Conservation (phyloP, 2,113 vertebrate genomes). For the Hippocampus barbouri region DNA sequence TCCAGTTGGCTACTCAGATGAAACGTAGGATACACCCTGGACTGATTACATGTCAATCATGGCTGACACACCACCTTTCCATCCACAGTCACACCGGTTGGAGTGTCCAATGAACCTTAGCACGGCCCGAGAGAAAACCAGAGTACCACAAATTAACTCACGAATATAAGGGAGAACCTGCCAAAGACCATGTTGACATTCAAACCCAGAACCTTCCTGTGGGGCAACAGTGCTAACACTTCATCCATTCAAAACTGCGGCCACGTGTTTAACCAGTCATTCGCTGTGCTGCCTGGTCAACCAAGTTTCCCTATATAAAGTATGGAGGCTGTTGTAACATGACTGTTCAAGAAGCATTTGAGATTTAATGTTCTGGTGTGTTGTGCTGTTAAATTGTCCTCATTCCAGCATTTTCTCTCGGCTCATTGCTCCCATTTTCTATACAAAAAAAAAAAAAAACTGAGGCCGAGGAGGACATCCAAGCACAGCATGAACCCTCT, state of each 20-base stretch:
- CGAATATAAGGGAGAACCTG: too few species aligned
- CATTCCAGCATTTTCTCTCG: slow-evolving; percentile 3
- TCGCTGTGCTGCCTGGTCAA: not conserved
- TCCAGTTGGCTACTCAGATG: too few species aligned
- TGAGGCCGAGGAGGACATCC: slow-evolving; percentile 22
- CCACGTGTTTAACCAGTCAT: not conserved
- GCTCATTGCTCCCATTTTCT: slow-evolving; percentile 17
- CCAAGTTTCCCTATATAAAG: not conserved
- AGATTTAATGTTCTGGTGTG: slow-evolving; percentile 1
- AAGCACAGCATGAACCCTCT: slow-evolving; percentile 14
- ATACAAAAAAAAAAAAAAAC: not conserved
- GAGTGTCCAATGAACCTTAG: too few species aligned
- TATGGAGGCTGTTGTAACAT: not conserved
- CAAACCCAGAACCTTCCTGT: not conserved
- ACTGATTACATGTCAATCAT: too few species aligned
- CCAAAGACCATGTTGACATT: too few species aligned
- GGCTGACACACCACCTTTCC: too few species aligned
- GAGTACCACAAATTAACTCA: too few species aligned
- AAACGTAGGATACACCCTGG: too few species aligned
- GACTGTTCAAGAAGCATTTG: not conserved
- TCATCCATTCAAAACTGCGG: not conserved
- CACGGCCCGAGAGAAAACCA: too few species aligned
- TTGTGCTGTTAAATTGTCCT: not conserved
- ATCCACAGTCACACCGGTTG: too few species aligned
- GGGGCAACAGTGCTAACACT: not conserved